Evolutionary conservation across 1,140 invertebrate genomes (phyloP), one percentile per base, ranked within the genome.

Genomic region (Octopus sinensis): DNA sequence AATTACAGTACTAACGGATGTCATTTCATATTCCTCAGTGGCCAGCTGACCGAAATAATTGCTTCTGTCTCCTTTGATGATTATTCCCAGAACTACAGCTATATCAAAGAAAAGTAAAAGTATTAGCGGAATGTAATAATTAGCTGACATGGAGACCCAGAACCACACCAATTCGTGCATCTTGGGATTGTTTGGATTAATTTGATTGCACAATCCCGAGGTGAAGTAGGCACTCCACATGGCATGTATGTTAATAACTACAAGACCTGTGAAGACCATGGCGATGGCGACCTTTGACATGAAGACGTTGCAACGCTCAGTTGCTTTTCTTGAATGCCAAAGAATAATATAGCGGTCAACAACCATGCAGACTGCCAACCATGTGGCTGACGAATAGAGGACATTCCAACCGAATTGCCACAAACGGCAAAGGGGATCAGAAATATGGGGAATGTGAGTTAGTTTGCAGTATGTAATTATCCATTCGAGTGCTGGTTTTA

Each of bases 151-250:
- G 13, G 88, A 86, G 73, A 87, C 84, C 89, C 88, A 89, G 6
- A 86, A 86, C 89, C 89, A 90, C n/a, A 88, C 86, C 9, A 86
- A 43, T 12, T 83, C 86, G 80, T 88, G 86, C 17, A 89, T 82
- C 75, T 88, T 87, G 62, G 86, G 76, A 53, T 86, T 84, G 23
- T 82, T 77, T 53, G 83, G 84, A 52, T 83, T 80, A 0, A 88
- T 83, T 71, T 84, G 88, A 79, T 88, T 89, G n/a, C 86, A 84
- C 51, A 52, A 51, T 13, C 87, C 85, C 23, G 81, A 52, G 76
- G 87, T 85, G 4, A 90, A 84, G 81, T 86, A 85, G 79, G 83
- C 88, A 6, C 86, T 88, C 89, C 89, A 90, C 85, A 90, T 89
- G 78, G 89, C 86, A 78, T 90, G 88, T 51, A 90, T 86, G 78